Evolutionary conservation across 2,888 invertebrate genomes (phyloP).

Genomic region (Sympetrum striolatum): DNA sequence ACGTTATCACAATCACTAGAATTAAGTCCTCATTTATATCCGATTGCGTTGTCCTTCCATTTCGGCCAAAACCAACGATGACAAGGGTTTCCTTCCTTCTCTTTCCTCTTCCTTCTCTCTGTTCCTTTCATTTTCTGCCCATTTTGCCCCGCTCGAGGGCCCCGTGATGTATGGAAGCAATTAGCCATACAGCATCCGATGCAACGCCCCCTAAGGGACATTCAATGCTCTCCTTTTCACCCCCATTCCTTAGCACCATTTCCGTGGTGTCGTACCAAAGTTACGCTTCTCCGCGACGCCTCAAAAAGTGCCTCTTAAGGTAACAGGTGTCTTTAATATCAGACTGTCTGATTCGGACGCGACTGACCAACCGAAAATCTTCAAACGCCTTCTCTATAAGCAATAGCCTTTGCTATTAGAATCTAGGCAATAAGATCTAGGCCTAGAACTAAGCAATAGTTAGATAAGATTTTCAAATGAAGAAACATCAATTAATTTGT

Average conservation of each 20-base stretch:
- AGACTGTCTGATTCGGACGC: not conserved
- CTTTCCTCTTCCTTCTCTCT: not conserved
- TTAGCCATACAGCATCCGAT: conserved; percentile 12
- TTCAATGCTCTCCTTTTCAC: not conserved
- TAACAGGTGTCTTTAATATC: not conserved
- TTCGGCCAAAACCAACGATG: not conserved
- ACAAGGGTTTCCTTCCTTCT: not conserved
- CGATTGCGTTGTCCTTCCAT: not conserved
- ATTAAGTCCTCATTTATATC: not conserved
- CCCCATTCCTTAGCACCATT: not conserved
- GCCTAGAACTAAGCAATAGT: no score
- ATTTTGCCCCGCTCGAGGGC: not conserved
- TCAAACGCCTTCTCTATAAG: no score
- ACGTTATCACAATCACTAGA: no score
- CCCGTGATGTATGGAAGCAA: conserved; percentile 33
- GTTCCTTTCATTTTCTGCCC: not conserved
- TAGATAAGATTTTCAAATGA: no score
- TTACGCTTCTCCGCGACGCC: not conserved
- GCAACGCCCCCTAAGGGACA: not conserved
- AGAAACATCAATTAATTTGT: no score
- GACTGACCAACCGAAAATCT: not conserved
- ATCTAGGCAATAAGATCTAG: no score
- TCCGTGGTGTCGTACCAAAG: not conserved
- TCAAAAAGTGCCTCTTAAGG: not conserved
- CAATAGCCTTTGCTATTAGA: no score